Conservation (phyloP, 2,888 invertebrate species). For the Gasteruption jaculator region DNA sequence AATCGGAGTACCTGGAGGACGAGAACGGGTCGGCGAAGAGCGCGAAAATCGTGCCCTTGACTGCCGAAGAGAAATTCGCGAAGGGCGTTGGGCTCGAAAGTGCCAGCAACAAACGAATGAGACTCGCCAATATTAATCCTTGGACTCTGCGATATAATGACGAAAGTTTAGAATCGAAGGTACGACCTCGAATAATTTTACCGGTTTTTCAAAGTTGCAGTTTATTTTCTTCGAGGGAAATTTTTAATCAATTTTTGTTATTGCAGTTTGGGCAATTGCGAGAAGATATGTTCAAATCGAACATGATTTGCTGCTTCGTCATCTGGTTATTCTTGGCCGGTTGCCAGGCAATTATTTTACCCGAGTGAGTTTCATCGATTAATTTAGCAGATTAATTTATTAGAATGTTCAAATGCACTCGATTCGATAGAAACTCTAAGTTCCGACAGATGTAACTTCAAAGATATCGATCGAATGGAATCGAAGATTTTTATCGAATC, state of each 20-base stretch:
- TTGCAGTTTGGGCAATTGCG: constrained; percentile 74
- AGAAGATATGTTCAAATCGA: constrained; percentile 92
- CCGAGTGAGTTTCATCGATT: constrained; percentile 57
- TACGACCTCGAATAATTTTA: constrained; percentile 36
- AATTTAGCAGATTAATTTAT: no score
- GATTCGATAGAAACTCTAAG: no score
- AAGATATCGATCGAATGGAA: no score
- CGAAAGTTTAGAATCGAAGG: constrained; percentile 73
- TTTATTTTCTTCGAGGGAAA: background rate
- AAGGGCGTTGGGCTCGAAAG: constrained; percentile 77
- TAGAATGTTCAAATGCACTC: no score
- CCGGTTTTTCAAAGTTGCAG: background rate
- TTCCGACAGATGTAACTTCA: no score
- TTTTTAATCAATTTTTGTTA: constrained; percentile 19
- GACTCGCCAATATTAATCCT: constrained; percentile 78
- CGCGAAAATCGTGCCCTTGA: constrained; percentile 29
- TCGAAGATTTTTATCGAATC: no score
- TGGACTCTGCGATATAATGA: constrained; percentile 87
- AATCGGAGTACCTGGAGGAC: constrained; percentile 47
- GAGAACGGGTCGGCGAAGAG: constrained; percentile 41
- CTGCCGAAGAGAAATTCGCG: constrained; percentile 30
- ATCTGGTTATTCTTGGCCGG: constrained; percentile 85
- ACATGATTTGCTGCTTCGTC: constrained; percentile 87
- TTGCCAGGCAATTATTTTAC: constrained; percentile 72
- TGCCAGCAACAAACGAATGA: constrained; percentile 83